These are phyloP conservation scores for Montipora efflorescens DNA, from an alignment of 64 coral and sea anemone genomes.

Conservation along the genomic window DNA sequence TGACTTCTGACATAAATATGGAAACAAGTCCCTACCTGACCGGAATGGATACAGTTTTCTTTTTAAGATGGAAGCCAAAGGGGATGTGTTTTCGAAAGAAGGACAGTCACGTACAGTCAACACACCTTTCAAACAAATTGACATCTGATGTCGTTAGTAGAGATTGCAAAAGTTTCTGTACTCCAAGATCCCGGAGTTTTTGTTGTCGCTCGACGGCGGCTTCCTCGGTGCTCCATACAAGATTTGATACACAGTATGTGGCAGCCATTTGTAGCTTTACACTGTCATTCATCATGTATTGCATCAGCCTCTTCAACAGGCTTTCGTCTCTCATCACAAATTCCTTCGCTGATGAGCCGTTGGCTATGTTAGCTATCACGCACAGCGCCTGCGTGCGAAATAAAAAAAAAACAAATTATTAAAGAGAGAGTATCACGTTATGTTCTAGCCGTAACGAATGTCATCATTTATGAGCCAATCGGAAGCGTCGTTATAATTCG, in stretches of 20 bases:
- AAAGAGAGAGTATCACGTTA: neutral
- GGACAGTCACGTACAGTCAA: neutral
- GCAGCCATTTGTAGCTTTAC: conserved; percentile 96
- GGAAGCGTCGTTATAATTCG: no score
- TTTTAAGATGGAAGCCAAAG: neutral
- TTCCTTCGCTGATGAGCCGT: conserved; percentile 90
- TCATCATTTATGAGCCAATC: no score
- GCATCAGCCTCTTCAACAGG: conserved; percentile 74
- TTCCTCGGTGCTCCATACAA: conserved; percentile 93
- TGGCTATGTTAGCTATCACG: conserved; percentile 20
- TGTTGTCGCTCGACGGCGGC: conserved; percentile 81
- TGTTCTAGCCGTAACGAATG: no score
- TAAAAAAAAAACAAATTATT: neutral
- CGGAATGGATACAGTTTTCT: no score
- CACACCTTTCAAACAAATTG: conserved; percentile 92
- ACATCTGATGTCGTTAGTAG: conserved; percentile 89
- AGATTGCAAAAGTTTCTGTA: conserved; percentile 89
- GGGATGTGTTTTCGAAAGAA: no score
- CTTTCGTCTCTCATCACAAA: conserved; percentile 88
- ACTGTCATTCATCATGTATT: conserved; percentile 96
- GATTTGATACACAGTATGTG: conserved; percentile 93
- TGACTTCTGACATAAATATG: no score
- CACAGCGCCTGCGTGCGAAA: conserved; percentile 77
- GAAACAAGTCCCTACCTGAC: no score
- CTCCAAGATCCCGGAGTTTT: conserved; percentile 89